Evolutionary conservation across 2,888 invertebrate species (phyloP), one percentile per base, ranked within the genome.

Genomic region (Asteroscopus sphinx): DNA sequence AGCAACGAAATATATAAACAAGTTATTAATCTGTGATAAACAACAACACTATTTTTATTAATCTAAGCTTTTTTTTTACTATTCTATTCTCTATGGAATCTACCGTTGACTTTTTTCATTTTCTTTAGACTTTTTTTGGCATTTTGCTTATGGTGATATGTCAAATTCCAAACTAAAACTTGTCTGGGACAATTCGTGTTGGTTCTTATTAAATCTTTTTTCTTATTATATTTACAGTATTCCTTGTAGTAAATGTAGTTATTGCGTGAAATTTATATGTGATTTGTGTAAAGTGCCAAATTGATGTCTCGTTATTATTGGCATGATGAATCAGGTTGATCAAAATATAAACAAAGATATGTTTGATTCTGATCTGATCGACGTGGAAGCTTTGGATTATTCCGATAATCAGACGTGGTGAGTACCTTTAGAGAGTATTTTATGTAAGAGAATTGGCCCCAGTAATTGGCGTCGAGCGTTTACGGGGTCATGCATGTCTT

Each of bases 341-440:
- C 91, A 92, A 91, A 93, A 93, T 93, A 93, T 92, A 94, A 93
- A 94, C 93, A 93, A 94, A 92, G 93, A 92, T 93, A 93, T 94
- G 93, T 85, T 88, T 85, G 93, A 93, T 88, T 88, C 84, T 84
- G 95, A 95, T 83, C 89, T 95, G 77, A 95, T 96, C 80, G 95
- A 95, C 90, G 90, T 95, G 83, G 92, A 93, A 82, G 88, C 94
- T 76, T 87, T 95, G 76, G 92, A 95, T 87, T 94, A 94, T 86
- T 89, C 90, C 64, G 93, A 95, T 87, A 92, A 95, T 82, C 95
- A 95, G 89, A 95, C 95, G 72, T 96, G 96, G 96, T 96, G 81
- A 91, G 95, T 83, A 65, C 55, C 13, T 26, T 40, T 55, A 17
- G 62, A 45, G 17, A 55, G n/a, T 74, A 65, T 58, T n/a, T 41